Conservation (phyloP, 2,797 vertebrate species). For the Sebastes kiyomatsui region DNA sequence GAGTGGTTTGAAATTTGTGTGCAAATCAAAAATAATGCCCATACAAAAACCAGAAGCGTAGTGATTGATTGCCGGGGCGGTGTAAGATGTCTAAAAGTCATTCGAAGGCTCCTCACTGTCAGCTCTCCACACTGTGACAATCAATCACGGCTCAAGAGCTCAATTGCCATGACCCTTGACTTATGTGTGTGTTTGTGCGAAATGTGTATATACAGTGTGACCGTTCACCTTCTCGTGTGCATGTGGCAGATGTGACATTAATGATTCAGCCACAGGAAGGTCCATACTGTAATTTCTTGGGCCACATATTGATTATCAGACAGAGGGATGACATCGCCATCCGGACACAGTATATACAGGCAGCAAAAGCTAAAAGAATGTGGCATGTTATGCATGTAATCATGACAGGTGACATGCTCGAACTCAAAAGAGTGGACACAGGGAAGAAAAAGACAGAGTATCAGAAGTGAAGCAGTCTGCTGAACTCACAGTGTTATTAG, state of each 20-base stretch:
- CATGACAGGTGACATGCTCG: slow-evolving; percentile 21
- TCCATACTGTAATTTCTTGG: slow-evolving; percentile 38
- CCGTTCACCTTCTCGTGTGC: slow-evolving; percentile 35
- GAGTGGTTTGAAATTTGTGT: neutral
- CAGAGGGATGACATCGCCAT: neutral
- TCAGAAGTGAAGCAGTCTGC: slow-evolving; percentile 52
- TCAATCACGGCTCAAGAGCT: slow-evolving; percentile 42
- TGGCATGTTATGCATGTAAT: neutral
- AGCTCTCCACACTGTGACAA: slow-evolving; percentile 48
- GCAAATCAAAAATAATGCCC: slow-evolving; percentile 37
- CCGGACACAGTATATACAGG: neutral
- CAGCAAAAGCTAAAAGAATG: neutral
- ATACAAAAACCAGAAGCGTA: slow-evolving; percentile 20
- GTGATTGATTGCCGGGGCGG: slow-evolving; percentile 25
- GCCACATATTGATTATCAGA: slow-evolving; percentile 63
- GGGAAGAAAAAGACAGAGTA: slow-evolving; percentile 32
- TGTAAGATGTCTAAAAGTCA: slow-evolving; percentile 31
- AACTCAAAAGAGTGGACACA: slow-evolving; percentile 1
- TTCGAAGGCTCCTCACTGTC: slow-evolving; percentile 45
- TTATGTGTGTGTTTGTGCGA: slow-evolving; percentile 9
- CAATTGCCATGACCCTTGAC: slow-evolving; percentile 52
- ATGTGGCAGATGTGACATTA: slow-evolving; percentile 52
- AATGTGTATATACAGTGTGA: neutral
- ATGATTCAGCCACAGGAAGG: slow-evolving; percentile 43
- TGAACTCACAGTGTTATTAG: slow-evolving; percentile 57